Base-by-base conservation (phyloP, 2,888 invertebrate species). In the Drosophila tripunctata region DNA sequence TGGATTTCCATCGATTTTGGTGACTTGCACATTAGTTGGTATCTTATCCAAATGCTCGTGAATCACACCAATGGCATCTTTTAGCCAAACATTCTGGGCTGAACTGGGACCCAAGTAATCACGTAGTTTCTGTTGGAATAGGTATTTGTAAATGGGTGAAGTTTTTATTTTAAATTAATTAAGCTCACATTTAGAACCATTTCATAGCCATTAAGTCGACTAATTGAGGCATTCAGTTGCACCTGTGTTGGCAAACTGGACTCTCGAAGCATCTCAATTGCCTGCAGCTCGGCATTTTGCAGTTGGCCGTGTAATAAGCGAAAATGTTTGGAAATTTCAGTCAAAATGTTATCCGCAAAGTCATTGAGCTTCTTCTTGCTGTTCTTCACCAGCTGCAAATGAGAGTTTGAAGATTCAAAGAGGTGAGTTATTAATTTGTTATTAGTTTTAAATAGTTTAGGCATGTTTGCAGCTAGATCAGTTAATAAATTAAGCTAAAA, bases 231-330 rank as follows among this genome's bases (percentile, higher is more conserved):
- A 43, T 82, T 81, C n/a, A 90, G 71, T 17, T 74, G 55, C 22
- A 76, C 55, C 33, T 90, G 90, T 1, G 87, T 70, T 6, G 63
- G 48, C 36, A 73, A 58, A 43, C 89, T 87, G 58, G 76, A 57
- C 44, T 87, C 70, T 41, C 80, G 83, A 15, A 91, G 81, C 24
- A 70, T 65, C 6, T 86, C 75, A 7, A 88, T 61, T 14, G 87
- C 66, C 48, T 81, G 66, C 22, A 80, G 76, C 44, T 91, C 90
- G 27, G 88, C 76, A 38, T 79, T 73, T 68, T 91, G 91, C 24
- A 91, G 67, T 10, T 78, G 75, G 41, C 89, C 89, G 50, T 91
- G 91, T 35, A 91, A 45, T 48, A 86, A 70, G 27, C 84, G 65
- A 48, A 90, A 91, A 71, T 70, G 78, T n/a, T 86, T 69, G 0